Evolutionary conservation across 2,797 vertebrate species (phyloP), one percentile per base, ranked within the genome.

Genomic region (Hyperoplus immaculatus): DNA sequence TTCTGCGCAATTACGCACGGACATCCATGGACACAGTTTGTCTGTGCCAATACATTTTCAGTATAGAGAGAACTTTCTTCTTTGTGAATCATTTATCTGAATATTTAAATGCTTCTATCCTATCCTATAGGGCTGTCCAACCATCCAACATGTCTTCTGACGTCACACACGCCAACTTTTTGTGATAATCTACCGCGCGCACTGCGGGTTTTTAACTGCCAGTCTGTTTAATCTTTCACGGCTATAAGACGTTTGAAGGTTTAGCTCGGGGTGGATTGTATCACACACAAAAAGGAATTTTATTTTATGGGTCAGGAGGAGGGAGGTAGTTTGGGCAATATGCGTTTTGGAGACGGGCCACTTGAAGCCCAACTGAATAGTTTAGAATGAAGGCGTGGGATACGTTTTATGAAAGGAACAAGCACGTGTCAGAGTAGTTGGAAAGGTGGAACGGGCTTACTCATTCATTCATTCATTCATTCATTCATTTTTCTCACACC

Each of bases 1-100:
- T 42, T 61, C 3, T 78, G 85, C 80, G 63, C 21, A 83, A 84
- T 84, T 83, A 84, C 87, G 83, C 87, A 58, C 73, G 21, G 7
- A 15, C 38, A 47, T 72, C 64, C 55, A 45, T 4, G 55, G 55
- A 39, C 53, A 73, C 41, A 8, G 9, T 49, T 13, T 42, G 16
- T 41, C 45, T 2, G 16, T n/a, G 41, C 50, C 49, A 29, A 69
- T 0, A 55, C 29, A n/a, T 42, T 75, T 47, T 29, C 47, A 6
- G 42, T 9, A 1, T 3, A 59, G 0, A 1, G 29, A 11, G 38
- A 10, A 14, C 57, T 3, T 42, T 12, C 16, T 53, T 16, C 29
- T 21, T 12, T 8, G 14, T 14, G 18, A 4, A 53, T 13, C 6
- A 0, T 74, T 5, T 21, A 38, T 57, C 2, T 10, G 3, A 41